These are phyloP conservation scores for Callocephalon fimbriatum DNA, from an alignment of 2,113 vertebrate species.

Conservation along the genomic window DNA sequence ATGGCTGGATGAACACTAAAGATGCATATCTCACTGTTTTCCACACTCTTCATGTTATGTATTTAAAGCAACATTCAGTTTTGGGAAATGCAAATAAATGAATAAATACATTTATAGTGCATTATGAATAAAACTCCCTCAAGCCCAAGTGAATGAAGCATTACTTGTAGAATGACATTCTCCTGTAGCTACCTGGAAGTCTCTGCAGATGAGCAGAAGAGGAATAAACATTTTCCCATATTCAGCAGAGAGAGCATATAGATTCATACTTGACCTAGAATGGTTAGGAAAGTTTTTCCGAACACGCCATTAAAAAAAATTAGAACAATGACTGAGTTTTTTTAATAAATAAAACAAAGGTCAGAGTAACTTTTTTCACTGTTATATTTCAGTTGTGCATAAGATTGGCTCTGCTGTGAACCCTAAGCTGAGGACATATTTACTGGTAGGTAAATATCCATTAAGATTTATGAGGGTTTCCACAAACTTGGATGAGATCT, in stretches of 20 bases:
- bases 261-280: not conserved
- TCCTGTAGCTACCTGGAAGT: not conserved
- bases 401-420: not conserved
- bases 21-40: not conserved
- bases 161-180: not conserved
- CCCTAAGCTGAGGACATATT: not conserved
- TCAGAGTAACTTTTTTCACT: not conserved
- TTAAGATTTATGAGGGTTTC: not conserved
- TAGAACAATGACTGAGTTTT: not conserved
- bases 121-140: conserved; percentile 19
- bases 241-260: not conserved
- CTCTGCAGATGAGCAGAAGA: not conserved
- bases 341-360: conserved; percentile 27
- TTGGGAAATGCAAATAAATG: conserved; percentile 41
- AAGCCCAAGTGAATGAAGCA: conserved; percentile 14
- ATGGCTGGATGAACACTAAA: not conserved
- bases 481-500: not conserved
- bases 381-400: not conserved
- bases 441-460: not conserved
- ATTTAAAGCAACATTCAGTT: conserved; percentile 21
- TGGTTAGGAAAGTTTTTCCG: not conserved
- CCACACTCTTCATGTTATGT: not conserved
- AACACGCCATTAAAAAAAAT: not conserved
- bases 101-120: conserved; percentile 50
- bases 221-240: not conserved